A percentile compares a stretch with the other conserved stretches of the same genome.
phyloP scores from a whole-genome alignment of 2,888 invertebrate species.

The Lissocephala sabroskyi region DNA sequence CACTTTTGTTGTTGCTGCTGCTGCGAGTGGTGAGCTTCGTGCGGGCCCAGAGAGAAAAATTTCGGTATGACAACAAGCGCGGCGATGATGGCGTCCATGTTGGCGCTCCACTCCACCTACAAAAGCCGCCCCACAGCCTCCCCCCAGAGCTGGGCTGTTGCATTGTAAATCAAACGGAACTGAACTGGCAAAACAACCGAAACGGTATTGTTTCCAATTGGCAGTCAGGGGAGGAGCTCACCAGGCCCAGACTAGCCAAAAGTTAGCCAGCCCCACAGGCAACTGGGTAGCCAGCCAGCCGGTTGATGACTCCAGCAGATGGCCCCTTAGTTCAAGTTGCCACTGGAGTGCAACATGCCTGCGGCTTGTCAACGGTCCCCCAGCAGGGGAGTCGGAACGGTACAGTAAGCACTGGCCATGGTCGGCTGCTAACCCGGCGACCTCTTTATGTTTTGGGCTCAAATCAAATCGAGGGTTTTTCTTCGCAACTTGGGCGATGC shows the following conservation, averaged over 20 bases:
- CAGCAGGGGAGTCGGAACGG: neutral
- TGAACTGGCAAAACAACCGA: constrained; percentile 51
- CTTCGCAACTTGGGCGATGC: constrained; percentile 61
- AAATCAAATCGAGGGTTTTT: constrained; percentile 53
- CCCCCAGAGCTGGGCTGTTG: constrained; percentile 44
- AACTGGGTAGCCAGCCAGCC: constrained; percentile 4
- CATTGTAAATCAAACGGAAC: constrained; percentile 65
- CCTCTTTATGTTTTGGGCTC: constrained; percentile 56
- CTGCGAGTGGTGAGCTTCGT: constrained; percentile 33
- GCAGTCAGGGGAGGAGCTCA: constrained; percentile 51
- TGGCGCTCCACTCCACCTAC: constrained; percentile 54
- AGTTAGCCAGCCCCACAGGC: neutral
- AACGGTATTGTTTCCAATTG: constrained; percentile 65
- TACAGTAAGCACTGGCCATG: constrained; percentile 27
- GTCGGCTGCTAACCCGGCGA: constrained; percentile 41
- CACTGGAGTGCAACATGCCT: constrained; percentile 52
- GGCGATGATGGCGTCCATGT: constrained; percentile 62
- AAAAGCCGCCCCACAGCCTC: no score
- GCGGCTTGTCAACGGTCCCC: constrained; percentile 30
- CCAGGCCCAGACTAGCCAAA: neutral
- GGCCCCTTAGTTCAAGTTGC: constrained; percentile 61
- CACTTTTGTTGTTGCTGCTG: constrained; percentile 45
- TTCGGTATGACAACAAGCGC: constrained; percentile 21
- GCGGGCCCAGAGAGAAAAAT: constrained; percentile 32
- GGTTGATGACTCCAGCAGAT: constrained; percentile 50